Conservation (phyloP, 2,888 invertebrate genomes). For the Neoitamus cyanurus region DNA sequence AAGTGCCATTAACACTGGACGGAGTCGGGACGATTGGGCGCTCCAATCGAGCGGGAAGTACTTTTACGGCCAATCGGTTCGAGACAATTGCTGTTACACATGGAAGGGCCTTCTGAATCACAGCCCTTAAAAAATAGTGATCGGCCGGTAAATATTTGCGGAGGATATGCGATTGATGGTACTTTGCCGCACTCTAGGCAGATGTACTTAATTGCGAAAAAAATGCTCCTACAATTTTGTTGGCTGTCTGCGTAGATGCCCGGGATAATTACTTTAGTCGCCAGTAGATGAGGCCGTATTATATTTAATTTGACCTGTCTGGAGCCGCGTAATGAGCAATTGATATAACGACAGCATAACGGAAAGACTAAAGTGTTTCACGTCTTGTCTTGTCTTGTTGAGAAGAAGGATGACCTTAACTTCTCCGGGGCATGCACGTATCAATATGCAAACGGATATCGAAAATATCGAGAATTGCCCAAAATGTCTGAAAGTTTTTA, state of each 20-base stretch:
- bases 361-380: background rate
- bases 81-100: background rate
- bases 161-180: background rate
- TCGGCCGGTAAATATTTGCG: background rate
- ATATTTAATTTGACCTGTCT: background rate
- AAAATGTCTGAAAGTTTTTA: background rate
- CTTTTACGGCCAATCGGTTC: constrained; percentile 10
- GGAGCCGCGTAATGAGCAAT: background rate
- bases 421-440: too few relatives aligned
- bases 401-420: too few relatives aligned
- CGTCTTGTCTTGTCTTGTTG: too few relatives aligned
- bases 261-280: background rate
- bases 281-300: background rate
- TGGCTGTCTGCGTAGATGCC: background rate
- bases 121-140: background rate
- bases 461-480: background rate
- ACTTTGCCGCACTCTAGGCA: background rate
- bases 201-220: background rate
- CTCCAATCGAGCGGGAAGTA: background rate
- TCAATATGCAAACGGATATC: background rate
- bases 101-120: background rate
- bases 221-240: background rate
- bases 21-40: background rate
- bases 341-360: background rate
- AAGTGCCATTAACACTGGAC: background rate